Percentiles rank a stretch among this genome's conserved stretches.
phyloP scores from a whole-genome alignment of 2,797 vertebrate species.

The Ctenochaetus hawaiiensis region DNA sequence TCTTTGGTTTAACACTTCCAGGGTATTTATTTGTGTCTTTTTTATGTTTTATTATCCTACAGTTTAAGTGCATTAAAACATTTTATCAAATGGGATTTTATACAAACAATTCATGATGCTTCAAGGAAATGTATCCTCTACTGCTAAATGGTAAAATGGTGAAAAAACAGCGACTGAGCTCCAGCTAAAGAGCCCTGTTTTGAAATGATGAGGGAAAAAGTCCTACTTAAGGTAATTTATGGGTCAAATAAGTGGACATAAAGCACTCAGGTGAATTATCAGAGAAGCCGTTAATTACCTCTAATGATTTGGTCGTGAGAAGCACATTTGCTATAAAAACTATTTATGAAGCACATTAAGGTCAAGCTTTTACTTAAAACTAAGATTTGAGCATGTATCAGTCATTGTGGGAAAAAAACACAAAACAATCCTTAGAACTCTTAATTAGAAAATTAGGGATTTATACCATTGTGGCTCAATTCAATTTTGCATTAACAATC shows the following conservation, averaged over 20 bases:
- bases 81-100: constrained; percentile 9
- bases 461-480: constrained; percentile 66
- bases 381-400: constrained; percentile 61
- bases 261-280: constrained; percentile 87
- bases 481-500: constrained; percentile 81
- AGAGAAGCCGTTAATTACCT: constrained; percentile 82
- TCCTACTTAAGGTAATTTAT: constrained; percentile 80
- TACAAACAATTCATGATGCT: neutral
- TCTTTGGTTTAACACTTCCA: constrained; percentile 12
- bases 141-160: constrained; percentile 5
- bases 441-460: constrained; percentile 84
- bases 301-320: constrained; percentile 85
- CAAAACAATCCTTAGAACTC: constrained; percentile 70
- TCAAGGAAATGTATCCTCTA: neutral
- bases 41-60: constrained; percentile 17
- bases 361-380: constrained; percentile 76
- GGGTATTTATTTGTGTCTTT: constrained; percentile 23
- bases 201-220: constrained; percentile 62
- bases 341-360: constrained; percentile 85
- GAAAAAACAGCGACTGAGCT: constrained; percentile 34
- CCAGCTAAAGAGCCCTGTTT: constrained; percentile 45
- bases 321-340: constrained; percentile 86
- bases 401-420: constrained; percentile 68
- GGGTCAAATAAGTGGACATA: constrained; percentile 75
- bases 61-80: neutral